Percentiles rank a stretch among this genome's conserved stretches.
Evolutionary conservation across 1,140 invertebrate genomes (phyloP).

Genomic region (Polypedilum pembai): DNA sequence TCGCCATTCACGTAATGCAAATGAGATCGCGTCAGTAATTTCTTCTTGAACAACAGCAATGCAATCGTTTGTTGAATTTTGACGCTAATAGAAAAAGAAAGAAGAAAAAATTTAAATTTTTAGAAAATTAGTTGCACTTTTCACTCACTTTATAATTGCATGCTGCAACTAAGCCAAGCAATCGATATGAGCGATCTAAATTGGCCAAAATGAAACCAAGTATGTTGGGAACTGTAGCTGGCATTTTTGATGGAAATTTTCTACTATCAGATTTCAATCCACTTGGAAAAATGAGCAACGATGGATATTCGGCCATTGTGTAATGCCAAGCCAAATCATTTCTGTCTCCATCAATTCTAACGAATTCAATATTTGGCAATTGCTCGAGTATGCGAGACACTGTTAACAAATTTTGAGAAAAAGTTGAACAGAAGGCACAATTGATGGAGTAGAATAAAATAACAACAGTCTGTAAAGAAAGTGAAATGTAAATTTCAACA

Average conservation of each 20-base stretch:
- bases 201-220: slow-evolving; percentile 64
- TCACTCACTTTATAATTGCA: slow-evolving; percentile 12
- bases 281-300: slow-evolving; percentile 64
- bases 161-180: slow-evolving; percentile 19
- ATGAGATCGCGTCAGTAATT: neutral
- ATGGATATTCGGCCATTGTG: slow-evolving; percentile 64
- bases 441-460: slow-evolving; percentile 62
- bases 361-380: slow-evolving; percentile 52
- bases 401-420: slow-evolving; percentile 56
- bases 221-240: slow-evolving; percentile 59
- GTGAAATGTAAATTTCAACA: slow-evolving; percentile 32
- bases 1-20: slow-evolving; percentile 7
- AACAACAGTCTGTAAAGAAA: slow-evolving; percentile 54
- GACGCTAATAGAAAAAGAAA: neutral
- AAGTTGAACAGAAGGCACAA: slow-evolving; percentile 64
- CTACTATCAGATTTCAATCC: slow-evolving; percentile 63
- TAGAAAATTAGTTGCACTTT: neutral
- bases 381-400: slow-evolving; percentile 55
- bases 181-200: slow-evolving; percentile 44
- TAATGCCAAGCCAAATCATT: slow-evolving; percentile 78
- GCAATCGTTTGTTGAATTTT: slow-evolving; percentile 23
- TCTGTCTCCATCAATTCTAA: slow-evolving; percentile 66
- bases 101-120: neutral
- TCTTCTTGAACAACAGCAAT: neutral
- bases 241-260: slow-evolving; percentile 54